Evolutionary conservation across 2,797 vertebrate genomes (phyloP).

Genomic region (Champsocephalus gunnari): DNA sequence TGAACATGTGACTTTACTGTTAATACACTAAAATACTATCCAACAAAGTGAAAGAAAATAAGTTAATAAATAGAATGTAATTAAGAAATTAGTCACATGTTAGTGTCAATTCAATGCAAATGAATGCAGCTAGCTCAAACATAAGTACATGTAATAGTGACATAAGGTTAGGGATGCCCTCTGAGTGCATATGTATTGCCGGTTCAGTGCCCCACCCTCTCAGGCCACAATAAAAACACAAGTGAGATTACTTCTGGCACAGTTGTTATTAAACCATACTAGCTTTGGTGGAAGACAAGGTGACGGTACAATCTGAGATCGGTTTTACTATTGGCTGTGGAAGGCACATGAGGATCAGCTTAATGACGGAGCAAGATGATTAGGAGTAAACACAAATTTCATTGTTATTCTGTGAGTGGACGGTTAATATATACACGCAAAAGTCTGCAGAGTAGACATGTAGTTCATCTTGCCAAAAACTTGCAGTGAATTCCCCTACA

Average conservation of each 20-base stretch:
- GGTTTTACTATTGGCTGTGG: constrained; percentile 50
- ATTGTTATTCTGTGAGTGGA: constrained; percentile 43
- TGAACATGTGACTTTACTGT: constrained; percentile 3
- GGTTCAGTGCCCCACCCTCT: constrained; percentile 12
- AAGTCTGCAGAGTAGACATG: constrained; percentile 27
- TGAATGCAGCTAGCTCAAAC: constrained; percentile 35
- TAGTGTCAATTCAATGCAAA: constrained; percentile 24
- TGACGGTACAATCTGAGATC: constrained; percentile 59
- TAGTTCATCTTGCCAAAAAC: constrained; percentile 24
- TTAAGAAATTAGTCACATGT: not conserved
- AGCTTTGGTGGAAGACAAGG: constrained; percentile 43
- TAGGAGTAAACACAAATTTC: constrained; percentile 22
- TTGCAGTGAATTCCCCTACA: constrained; percentile 33
- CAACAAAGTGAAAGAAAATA: not conserved
- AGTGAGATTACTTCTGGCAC: not conserved
- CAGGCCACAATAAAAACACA: constrained; percentile 2
- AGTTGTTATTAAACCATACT: not conserved
- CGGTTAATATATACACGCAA: constrained; percentile 26
- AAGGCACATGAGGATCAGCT: constrained; percentile 76
- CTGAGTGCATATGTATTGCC: constrained; percentile 38
- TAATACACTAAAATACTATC: constrained; percentile 5
- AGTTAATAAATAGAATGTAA: constrained; percentile 18
- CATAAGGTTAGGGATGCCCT: constrained; percentile 8
- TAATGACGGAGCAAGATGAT: constrained; percentile 50
- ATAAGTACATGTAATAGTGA: constrained; percentile 5